Evolutionary conservation across 2,113 vertebrate genomes (phyloP), one percentile per base, ranked within the genome.

Genomic region (Oncorhynchus tshawytscha): DNA sequence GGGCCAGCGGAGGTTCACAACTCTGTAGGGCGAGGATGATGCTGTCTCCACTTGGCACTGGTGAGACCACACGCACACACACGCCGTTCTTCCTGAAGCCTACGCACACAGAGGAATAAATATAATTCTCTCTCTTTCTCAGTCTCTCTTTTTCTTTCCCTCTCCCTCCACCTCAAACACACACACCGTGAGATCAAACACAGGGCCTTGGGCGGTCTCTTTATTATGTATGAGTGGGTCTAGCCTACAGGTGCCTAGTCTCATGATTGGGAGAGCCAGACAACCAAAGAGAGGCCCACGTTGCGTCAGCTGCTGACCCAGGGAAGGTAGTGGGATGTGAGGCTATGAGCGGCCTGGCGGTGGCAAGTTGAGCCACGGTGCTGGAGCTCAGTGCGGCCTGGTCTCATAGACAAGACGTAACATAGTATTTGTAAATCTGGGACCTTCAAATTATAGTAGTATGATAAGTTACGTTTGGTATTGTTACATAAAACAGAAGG

Each of bases 221-320:
- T 89, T 87, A 88, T 88, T 88, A 88, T 90, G 87, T 83, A 86
- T 87, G 84, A 86, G 82, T 74, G 81, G 79, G 78, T 86, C 80
- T 78, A 77, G 86, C 81, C 88, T 84, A 77, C 75, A 48, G 83
- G 77, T 88, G 86, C 81, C 81, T 72, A 73, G 76, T 73, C 68
- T 81, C 80, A 83, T 84, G 77, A 71, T 82, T 76, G 67, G 80
- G 64, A 59, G 76, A 79, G 79, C 79, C 72, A 82, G 68, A 74
- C 74, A 76, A 81, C 70, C 80, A 65, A 75, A 60, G 78, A 75
- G 84, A 78, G 71, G 45, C 80, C 73, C 73, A 59, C 71, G 60
- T 3, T 73, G 82, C 84, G 79, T 85, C 81, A 78, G 80, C 31
- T 5, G 73, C 39, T 78, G 80, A 77, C 81, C 71, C 66, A 72